Conservation (phyloP, 2,113 vertebrate species). For the Sterna hirundo region DNA sequence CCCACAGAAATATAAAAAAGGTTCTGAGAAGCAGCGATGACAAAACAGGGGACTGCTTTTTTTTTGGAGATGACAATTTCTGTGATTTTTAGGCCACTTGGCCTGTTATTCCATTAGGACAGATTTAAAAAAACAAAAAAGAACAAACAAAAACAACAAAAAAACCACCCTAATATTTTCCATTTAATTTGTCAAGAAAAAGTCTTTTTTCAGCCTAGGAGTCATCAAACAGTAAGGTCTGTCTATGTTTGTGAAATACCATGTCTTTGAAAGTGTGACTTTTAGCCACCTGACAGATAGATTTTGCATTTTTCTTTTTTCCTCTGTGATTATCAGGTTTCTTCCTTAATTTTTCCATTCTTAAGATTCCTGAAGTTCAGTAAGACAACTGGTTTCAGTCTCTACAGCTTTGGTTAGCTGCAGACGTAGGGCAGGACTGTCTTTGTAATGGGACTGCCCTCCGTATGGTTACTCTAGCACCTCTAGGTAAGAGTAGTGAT, state of each 20-base stretch:
- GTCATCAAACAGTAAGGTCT: not conserved
- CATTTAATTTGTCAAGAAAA: not conserved
- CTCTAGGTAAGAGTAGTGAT: not conserved
- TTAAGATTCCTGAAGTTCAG: not conserved
- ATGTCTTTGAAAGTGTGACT: not conserved
- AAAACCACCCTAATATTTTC: not conserved
- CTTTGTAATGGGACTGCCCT: not conserved
- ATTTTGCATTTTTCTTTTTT: not conserved
- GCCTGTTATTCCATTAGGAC: not conserved
- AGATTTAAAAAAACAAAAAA: not conserved
- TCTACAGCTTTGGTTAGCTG: not conserved
- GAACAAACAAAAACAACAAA: not conserved
- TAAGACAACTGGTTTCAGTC: not conserved
- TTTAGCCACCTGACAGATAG: not conserved
- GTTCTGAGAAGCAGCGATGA: not conserved
- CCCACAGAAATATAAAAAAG: not conserved
- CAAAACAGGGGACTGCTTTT: not conserved
- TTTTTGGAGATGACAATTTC: not conserved
- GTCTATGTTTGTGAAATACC: not conserved
- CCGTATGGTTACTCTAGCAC: not conserved
- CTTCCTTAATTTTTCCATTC: not conserved
- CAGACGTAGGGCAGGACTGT: not conserved
- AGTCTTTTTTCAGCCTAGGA: not conserved
- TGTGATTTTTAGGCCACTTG: not conserved
- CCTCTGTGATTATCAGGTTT: not conserved